Percentiles rank a stretch among this genome's conserved stretches.
Evolutionary conservation across 92 coral and sea anemone genomes (phyloP).

Genomic region (Muricea muricata): DNA sequence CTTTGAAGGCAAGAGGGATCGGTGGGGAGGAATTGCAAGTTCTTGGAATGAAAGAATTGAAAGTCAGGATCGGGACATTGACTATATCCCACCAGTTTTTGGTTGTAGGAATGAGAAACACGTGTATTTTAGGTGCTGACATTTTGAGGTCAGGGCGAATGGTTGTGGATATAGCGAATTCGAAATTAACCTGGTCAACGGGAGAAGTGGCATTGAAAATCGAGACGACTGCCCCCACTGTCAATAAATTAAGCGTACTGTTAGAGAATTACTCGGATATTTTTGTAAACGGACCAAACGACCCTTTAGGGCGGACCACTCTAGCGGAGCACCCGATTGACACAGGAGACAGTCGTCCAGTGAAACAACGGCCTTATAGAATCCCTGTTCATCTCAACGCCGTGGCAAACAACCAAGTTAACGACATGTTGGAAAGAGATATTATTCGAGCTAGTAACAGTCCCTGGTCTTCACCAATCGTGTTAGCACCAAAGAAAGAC

Average conservation of each 20-base stretch:
- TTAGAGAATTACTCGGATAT: not conserved
- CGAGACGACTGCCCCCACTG: not conserved
- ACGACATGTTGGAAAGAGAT: not conserved
- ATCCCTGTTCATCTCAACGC: not conserved
- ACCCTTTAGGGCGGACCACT: not conserved
- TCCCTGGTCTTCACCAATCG: not conserved
- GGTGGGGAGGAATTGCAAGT: conserved; percentile 7
- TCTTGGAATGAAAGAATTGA: not conserved
- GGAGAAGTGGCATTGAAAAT: not conserved
- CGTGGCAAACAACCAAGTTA: not conserved
- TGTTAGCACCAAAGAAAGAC: conserved; percentile 1
- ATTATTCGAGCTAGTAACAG: not conserved
- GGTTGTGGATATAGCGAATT: not conserved
- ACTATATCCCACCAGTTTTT: not conserved
- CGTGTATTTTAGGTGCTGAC: not conserved
- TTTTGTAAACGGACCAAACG: conserved; percentile 14
- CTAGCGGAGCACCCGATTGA: not conserved
- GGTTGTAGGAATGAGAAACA: not conserved
- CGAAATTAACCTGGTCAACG: not conserved
- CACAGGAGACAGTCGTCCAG: conserved; percentile 8
- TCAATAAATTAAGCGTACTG: not conserved
- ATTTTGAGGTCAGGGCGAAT: not conserved
- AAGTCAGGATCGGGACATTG: not conserved
- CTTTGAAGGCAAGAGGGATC: conserved; percentile 5
- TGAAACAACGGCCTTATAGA: not conserved